Base-by-base conservation (phyloP, 2,113 vertebrate species). In the Salvelinus alpinus region DNA sequence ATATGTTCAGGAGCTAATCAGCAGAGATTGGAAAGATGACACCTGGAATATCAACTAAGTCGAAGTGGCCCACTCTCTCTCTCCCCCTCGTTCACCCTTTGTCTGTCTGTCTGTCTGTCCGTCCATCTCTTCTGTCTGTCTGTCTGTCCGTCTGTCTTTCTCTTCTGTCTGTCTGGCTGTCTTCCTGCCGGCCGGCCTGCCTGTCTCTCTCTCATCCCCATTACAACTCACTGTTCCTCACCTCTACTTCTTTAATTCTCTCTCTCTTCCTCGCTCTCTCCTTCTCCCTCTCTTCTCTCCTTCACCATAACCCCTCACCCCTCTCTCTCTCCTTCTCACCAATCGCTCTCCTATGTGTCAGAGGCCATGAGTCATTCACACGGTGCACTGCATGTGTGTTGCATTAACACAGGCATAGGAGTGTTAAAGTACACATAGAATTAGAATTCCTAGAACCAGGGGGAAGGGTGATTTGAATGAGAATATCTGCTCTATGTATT, bases 1-100 rank as follows among this genome's bases (percentile, higher is more conserved):
- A 93, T 89, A 88, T 91, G 91, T 90, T 90, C 87, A 81, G 80
- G 77, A 76, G 85, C 91, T 93, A 93, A 94, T 93, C 91, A 90
- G 88, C 81, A 80, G 84, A 60, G 73, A 91, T 82, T 84, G 84
- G 79, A 82, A 91, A 91, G 89, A 92, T 92, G 91, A 93, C 90
- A 92, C 87, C 84, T 87, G 88, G 90, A 92, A 91, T 93, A 91
- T 82, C 87, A 92, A 92, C 86, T 84, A 91, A 86, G 64, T 70
- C 70, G 78, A 18, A 4, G 64, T 14, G 47, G 67, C 48, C 72
- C 22, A 3, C 38, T 44, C 38, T 11, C 75, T 85, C 59, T 81
- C 72, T 80, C 75, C 74, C 44, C 75, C 71, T 76, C 71, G 77
- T 71, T 70, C 73, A 82, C 67, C 81, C 34, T 44, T 25, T 22